Evolutionary conservation across 2,113 vertebrate genomes (phyloP).

Genomic region (Natator depressus): DNA sequence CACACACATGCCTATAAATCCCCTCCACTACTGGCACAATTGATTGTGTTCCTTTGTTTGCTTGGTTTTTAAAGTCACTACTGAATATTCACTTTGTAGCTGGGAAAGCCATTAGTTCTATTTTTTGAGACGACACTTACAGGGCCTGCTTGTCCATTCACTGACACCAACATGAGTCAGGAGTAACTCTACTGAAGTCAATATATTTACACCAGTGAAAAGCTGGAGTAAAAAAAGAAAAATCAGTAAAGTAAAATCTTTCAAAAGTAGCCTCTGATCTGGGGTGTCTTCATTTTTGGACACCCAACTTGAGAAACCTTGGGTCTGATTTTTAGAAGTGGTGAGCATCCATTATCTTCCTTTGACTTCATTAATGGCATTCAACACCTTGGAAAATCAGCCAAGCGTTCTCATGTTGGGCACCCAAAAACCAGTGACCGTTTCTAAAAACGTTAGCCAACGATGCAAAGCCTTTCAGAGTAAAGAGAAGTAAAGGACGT

Average conservation of each 20-base stretch:
- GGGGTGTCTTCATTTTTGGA: background rate
- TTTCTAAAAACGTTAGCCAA: background rate
- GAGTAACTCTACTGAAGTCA: background rate
- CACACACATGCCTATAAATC: conserved; percentile 66
- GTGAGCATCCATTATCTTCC: accelerated
- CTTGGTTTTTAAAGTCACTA: conserved; percentile 22
- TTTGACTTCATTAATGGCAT: background rate
- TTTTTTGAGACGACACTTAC: background rate
- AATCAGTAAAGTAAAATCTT: background rate
- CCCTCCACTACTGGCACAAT: conserved; percentile 39
- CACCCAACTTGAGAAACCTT: background rate
- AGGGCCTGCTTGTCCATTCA: background rate
- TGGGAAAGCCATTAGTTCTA: conserved; percentile 19
- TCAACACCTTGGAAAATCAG: background rate
- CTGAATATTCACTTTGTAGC: conserved; percentile 6
- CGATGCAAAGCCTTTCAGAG: background rate
- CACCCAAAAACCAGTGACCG: background rate
- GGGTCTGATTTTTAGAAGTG: background rate
- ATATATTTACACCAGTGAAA: background rate
- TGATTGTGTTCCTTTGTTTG: conserved; percentile 45
- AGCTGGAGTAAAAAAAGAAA: background rate
- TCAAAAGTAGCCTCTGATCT: background rate
- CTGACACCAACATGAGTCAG: background rate
- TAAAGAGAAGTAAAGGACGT: background rate
- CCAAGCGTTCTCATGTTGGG: background rate